Evolutionary conservation across 2,888 invertebrate species (phyloP), one percentile per base, ranked within the genome.

Genomic region (Sclerodermus sp.): DNA sequence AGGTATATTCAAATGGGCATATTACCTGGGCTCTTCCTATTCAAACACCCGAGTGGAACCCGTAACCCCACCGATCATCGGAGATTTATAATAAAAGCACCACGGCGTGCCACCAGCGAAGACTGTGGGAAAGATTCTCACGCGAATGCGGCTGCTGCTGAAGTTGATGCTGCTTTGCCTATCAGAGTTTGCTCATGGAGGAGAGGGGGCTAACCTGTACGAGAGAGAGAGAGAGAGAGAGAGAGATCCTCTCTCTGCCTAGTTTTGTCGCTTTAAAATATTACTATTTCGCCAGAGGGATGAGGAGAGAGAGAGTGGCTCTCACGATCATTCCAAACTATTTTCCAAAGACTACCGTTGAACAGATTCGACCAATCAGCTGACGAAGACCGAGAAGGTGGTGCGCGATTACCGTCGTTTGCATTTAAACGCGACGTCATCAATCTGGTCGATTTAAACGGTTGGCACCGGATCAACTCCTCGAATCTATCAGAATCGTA

Each of bases 1-100:
- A 70, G 73, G 70, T 73, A 74, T 77, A 77, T 76, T 77, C 76
- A 77, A 77, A 77, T 76, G 63, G 61, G 67, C 66, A 66, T 67
- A 74, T 75, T 75, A 74, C 77, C 77, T 74, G 75, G 60, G 71
- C 71, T 74, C 77, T 77, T 77, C 77, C 76, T 76, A 76, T 77
- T 77, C 75, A 76, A 76, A 77, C 74, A 72, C 49, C 60, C 61
- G 58, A 53, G 47, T 55, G 49, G 56, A 60, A 57, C 62, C 62
- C 59, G 47, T 53, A 60, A 55, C 14, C 42, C 23, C 38, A 43
- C 64, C 61, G 73, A 76, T 77, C 73, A 75, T 76, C 71, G 69
- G 70, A 74, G 76, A 76, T 77, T 76, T 76, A 76, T 76, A 77
- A 77, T 73, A 74, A 74, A 71, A 66, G 69, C 60, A 59, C 55